A percentile compares a stretch with the other conserved stretches of the same genome.
Evolutionary conservation across 2,113 vertebrate genomes (phyloP).

Genomic region (Ovibos moschatus): DNA sequence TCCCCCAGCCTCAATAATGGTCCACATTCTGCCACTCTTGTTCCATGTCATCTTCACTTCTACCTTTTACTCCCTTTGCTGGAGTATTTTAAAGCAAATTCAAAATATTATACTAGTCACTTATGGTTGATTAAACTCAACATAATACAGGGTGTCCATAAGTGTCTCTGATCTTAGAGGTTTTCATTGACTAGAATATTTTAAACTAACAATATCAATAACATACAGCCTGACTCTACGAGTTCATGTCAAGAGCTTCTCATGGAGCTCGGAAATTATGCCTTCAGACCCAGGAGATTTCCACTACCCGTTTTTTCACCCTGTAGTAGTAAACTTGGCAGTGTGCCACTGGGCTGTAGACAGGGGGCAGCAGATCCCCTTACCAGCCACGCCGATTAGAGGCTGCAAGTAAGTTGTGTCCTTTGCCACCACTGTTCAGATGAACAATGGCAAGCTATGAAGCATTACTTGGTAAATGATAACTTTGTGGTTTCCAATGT

Average conservation of each 20-base stretch:
- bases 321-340: not conserved
- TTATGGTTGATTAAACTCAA: not conserved
- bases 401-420: not conserved
- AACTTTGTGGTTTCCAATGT: conserved; percentile 31
- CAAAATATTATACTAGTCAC: not conserved
- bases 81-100: not conserved
- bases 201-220: not conserved
- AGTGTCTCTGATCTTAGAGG: not conserved
- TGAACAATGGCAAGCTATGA: not conserved
- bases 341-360: not conserved
- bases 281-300: not conserved
- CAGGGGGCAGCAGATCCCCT: not conserved
- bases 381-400: not conserved
- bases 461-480: conserved; percentile 21
- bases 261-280: not conserved
- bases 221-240: not conserved
- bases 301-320: fast-evolving
- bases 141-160: not conserved
- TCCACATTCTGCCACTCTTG: not conserved
- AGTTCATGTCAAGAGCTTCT: not conserved
- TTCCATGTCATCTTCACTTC: not conserved
- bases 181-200: not conserved
- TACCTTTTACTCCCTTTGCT: not conserved
- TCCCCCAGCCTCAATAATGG: not conserved
- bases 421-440: not conserved